Percentiles rank a stretch among this genome's conserved stretches.
Evolutionary conservation across 2,113 vertebrate genomes (phyloP).

Genomic region (Eublepharis macularius): DNA sequence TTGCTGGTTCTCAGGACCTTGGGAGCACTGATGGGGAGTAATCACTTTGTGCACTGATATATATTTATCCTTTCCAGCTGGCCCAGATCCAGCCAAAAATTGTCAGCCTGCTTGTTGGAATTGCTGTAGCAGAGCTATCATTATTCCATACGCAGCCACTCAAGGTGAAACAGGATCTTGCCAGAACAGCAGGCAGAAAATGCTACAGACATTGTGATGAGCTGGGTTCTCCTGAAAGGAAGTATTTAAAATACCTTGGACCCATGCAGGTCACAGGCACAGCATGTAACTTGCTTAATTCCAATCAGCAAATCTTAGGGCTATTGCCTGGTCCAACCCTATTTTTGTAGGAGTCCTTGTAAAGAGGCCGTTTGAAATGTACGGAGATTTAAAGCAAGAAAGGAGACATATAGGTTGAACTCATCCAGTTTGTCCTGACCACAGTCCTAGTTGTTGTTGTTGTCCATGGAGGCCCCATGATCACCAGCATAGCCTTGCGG

Average conservation of each 20-base stretch:
- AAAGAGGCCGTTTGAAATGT: neutral
- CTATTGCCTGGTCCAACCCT: neutral
- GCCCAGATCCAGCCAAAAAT: conserved; percentile 43
- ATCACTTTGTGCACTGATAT: accelerated
- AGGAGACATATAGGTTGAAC: no score
- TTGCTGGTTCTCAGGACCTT: conserved; percentile 27
- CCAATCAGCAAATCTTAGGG: neutral
- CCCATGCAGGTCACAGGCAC: neutral
- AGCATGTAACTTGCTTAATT: neutral
- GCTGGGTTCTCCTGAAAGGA: neutral
- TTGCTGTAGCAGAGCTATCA: conserved; percentile 15
- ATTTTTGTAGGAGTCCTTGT: neutral
- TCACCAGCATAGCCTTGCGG: no score
- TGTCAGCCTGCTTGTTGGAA: neutral
- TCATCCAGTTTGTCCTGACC: no score
- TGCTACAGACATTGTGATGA: neutral
- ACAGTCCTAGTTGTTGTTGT: no score
- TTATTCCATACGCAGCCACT: conserved; percentile 11
- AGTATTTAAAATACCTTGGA: neutral
- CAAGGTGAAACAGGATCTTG: conserved; percentile 21
- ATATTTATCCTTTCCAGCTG: neutral
- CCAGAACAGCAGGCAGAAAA: conserved; percentile 24
- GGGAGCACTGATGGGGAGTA: conserved; percentile 32
- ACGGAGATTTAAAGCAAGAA: neutral
- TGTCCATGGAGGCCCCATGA: no score